phyloP scores from a whole-genome alignment of 2,113 vertebrate species.

The Jaculus jaculus region DNA sequence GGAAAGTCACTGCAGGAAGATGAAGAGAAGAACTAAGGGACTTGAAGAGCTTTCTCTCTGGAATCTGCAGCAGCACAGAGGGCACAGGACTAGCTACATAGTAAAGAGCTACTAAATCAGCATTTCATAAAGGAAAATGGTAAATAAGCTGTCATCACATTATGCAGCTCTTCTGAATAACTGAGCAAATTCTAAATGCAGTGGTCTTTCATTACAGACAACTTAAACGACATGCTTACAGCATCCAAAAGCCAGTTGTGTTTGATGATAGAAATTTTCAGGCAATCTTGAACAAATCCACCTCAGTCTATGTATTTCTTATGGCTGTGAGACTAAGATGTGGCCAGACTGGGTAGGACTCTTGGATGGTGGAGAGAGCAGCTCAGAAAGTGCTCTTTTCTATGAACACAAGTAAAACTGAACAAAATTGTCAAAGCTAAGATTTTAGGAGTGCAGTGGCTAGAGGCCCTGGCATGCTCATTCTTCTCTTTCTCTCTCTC shows the following conservation, averaged over 20 bases:
- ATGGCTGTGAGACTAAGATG: not conserved
- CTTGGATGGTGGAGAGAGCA: not conserved
- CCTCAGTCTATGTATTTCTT: not conserved
- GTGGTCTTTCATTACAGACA: not conserved
- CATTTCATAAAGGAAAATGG: not conserved
- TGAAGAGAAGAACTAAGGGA: not conserved
- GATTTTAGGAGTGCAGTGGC: not conserved
- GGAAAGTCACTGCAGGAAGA: not conserved
- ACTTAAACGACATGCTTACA: not conserved
- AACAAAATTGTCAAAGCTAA: not conserved
- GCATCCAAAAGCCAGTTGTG: not conserved
- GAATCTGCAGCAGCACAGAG: not conserved
- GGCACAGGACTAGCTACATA: not conserved
- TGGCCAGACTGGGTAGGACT: not conserved
- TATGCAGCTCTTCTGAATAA: not conserved
- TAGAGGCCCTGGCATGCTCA: too few relatives aligned
- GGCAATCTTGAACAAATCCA: not conserved
- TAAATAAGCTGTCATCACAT: not conserved
- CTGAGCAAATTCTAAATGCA: constrained; percentile 14
- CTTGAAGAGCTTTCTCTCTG: not conserved
- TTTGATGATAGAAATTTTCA: not conserved
- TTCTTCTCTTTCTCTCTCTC: too few relatives aligned
- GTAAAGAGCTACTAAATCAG: not conserved
- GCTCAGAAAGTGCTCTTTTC: not conserved
- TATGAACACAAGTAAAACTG: not conserved